Base-by-base conservation (phyloP, 2,113 vertebrate genomes). In the Hiodon alosoides region DNA sequence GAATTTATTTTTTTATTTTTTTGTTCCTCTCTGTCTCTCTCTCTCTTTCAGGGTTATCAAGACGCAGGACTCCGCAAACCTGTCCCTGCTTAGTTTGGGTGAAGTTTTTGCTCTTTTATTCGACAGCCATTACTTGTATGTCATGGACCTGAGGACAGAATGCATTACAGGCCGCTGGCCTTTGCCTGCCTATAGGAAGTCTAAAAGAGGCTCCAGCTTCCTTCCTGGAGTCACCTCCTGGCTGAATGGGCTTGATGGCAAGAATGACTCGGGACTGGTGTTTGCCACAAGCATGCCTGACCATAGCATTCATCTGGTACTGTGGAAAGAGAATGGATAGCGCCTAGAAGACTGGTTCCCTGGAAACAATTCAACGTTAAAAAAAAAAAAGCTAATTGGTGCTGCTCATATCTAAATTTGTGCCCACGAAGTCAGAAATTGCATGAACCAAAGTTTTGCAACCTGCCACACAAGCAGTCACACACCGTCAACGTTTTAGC, bases 271-370 rank as follows among this genome's bases (percentile, higher is more conserved):
- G 0, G 97, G 97, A 79, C 89, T 99, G 83, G 96, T 99, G 83
- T 99, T 99, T 79, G 97, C 97, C 79, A 98, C 97, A 81, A 99
- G 97, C 89, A 99, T 99, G 97, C 97, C 97, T 0, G 97, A 99
- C 87, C 95, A 99, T 89, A 99, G 97, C 91, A 99, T 99, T 90
- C 97, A 99, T 84, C 83, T 99, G 89, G 97, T 99, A 54, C 89
- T 98, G 85, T 99, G 97, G 97, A 98, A 96, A 84, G 96, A 97
- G 83, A 96, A 97, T 0, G 91, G 94, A 81, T 98, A 89, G 92
- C 61, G n/a, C 14, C 31, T 60, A 3, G 1, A 79, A 82, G 72
- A 62, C 53, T 58, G 46, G 69, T 14, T 76, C 54, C 50, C 4
- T 46, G 67, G 14, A 60, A 69, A 72, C 74, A 74, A 46, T 64